Evolutionary conservation across 2,113 vertebrate genomes (phyloP), one percentile per base, ranked within the genome.

Genomic region (Festucalex cinctus): DNA sequence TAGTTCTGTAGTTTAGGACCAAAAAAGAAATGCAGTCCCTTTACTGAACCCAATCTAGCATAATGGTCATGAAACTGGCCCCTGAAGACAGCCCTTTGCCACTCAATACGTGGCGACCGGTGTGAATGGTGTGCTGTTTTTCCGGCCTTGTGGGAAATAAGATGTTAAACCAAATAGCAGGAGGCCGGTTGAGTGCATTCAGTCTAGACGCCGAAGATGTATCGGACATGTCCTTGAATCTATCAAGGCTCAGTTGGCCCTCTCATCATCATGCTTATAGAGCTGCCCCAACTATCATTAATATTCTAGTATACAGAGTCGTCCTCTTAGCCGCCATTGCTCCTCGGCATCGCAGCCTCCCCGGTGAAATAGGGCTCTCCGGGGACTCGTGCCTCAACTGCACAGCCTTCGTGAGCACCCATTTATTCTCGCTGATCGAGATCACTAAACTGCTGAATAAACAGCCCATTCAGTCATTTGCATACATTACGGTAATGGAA

Each of bases 401-500:
- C 86, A 71, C 80, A 85, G 86, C 81, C 83, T 89, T 84, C 88
- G 87, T 89, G 73, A 78, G 77, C 62, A 74, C 83, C 87, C 86
- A 90, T 91, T 91, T 91, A 74, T 84, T 85, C 77, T 89, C 85
- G 88, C 77, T 86, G 88, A 89, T 88, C 87, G 85, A 88, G 76
- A 89, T 89, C 84, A 83, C 87, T 88, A 90, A 91, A 90, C 86
- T 90, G 86, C 88, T 91, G 90, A 91, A 90, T 86, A 89, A 91
- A 92, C 89, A 90, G 81, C 80, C 83, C 79, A 81, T 85, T 86
- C 83, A 83, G 80, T 89, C 83, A 91, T 92, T 90, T 91, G 86
- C 90, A 92, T 92, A 89, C 66, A 91, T 91, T 91, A 89, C 68
- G 80, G 77, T 88, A 91, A 90, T 88, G 84, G 83, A 77, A 76